Percentiles rank a stretch among this genome's conserved stretches.
Conservation (phyloP, 2,113 vertebrate species). For the Sceloporus undulatus region DNA sequence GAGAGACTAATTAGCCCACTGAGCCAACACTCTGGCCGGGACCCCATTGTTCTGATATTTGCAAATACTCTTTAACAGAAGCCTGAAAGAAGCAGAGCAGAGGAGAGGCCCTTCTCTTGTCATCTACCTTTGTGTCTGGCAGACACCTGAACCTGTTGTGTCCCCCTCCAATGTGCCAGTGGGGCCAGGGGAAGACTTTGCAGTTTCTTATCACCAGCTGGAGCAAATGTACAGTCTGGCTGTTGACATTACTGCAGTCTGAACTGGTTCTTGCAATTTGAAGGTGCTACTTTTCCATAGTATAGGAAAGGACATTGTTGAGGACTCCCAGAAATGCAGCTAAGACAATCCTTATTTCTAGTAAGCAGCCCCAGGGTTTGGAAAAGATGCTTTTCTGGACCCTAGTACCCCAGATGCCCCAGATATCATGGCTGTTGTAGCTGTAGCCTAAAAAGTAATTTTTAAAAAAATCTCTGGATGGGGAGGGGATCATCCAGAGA, state of each 20-base stretch:
- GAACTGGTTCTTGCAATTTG: not conserved
- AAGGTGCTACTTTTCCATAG: not conserved
- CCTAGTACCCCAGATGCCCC: too few relatives aligned
- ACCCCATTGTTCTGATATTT: conserved; percentile 66
- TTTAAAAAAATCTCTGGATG: not conserved
- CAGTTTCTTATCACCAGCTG: conserved; percentile 53
- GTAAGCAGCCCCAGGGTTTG: conserved; percentile 1
- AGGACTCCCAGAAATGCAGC: fast-evolving
- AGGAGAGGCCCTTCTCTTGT: conserved; percentile 52
- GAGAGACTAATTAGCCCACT: conserved; percentile 76
- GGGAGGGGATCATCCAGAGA: not conserved
- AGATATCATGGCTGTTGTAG: too few relatives aligned
- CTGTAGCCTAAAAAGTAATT: too few relatives aligned
- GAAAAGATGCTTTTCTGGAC: not conserved
- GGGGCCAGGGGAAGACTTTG: conserved; percentile 49
- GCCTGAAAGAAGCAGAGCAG: conserved; percentile 41
- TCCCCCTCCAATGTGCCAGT: conserved; percentile 54
- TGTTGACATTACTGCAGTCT: conserved; percentile 36
- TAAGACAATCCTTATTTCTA: conserved; percentile 6
- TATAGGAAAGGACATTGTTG: too few relatives aligned
- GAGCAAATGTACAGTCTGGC: not conserved
- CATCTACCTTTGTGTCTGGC: conserved; percentile 66
- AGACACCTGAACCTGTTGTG: conserved; percentile 61
- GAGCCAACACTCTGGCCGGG: conserved; percentile 56
- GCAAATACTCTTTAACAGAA: conserved; percentile 65